phyloP scores from a whole-genome alignment of 2,113 vertebrate genomes.

The Brevimyrus niger region DNA sequence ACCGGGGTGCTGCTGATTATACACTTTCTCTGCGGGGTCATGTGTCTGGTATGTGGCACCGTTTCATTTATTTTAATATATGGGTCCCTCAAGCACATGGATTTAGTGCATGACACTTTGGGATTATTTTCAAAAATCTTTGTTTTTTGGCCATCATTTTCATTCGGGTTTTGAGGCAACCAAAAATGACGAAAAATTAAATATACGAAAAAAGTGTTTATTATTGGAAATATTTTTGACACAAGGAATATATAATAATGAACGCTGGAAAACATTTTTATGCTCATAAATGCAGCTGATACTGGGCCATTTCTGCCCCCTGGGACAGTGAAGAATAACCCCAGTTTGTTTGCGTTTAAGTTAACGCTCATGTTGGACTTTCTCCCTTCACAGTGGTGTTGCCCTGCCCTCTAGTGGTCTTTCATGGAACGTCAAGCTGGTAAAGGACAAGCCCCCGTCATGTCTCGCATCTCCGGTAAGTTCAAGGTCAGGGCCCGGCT shows the following conservation, averaged over 20 bases:
- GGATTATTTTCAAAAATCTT: not conserved
- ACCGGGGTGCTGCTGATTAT: not conserved
- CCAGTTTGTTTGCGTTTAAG: not conserved
- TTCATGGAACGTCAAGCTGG: constrained; percentile 46
- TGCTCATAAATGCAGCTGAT: not conserved
- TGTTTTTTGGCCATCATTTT: not conserved
- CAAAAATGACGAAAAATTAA: not conserved
- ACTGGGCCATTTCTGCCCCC: not conserved
- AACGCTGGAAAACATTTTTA: not conserved
- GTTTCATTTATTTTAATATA: not conserved
- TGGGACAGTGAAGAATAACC: not conserved
- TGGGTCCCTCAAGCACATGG: not conserved
- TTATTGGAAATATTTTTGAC: not conserved
- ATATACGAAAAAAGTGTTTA: not conserved
- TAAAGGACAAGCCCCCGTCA: constrained; percentile 42
- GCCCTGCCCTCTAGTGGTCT: constrained; percentile 83
- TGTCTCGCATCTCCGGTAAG: constrained; percentile 63
- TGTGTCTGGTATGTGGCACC: not conserved
- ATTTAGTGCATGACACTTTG: not conserved
- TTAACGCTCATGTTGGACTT: not conserved
- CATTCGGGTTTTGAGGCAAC: not conserved
- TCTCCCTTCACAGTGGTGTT: constrained; percentile 61
- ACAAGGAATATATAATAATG: not conserved
- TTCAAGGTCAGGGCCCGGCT: constrained; percentile 88
- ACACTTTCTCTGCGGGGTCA: not conserved